phyloP scores from a whole-genome alignment of 2,888 invertebrate species.

The Phengaris alcon region DNA sequence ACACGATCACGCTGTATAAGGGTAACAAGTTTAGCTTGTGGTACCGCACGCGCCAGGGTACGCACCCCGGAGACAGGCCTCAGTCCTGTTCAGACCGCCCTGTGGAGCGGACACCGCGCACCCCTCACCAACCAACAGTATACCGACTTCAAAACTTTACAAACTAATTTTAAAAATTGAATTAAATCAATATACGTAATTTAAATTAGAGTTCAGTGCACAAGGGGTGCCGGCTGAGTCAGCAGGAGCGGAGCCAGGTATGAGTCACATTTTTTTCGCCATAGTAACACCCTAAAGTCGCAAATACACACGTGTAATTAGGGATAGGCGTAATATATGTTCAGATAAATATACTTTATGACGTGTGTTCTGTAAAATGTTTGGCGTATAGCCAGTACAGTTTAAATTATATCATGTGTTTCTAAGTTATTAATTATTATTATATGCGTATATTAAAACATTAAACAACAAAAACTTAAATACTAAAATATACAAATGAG shows the following conservation, averaged over 20 bases:
- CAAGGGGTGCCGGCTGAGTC: conserved; percentile 69
- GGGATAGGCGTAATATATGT: conserved; percentile 29
- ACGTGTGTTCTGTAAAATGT: background rate
- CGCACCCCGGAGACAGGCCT: conserved; percentile 53
- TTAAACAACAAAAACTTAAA: no score
- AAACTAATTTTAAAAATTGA: conserved; percentile 35
- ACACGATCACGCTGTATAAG: conserved; percentile 53
- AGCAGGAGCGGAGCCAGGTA: conserved; percentile 68
- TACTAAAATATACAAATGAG: no score
- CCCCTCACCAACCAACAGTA: conserved; percentile 50
- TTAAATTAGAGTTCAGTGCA: conserved; percentile 44
- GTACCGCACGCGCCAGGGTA: conserved; percentile 64
- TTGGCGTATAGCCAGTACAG: background rate
- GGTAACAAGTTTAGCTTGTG: conserved; percentile 53
- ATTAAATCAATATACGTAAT: conserved; percentile 31
- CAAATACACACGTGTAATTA: conserved; percentile 38
- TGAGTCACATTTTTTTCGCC: conserved; percentile 68
- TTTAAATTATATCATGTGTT: no score
- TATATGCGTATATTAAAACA: no score
- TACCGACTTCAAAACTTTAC: conserved; percentile 41
- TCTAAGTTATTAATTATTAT: no score
- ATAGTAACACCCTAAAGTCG: conserved; percentile 71
- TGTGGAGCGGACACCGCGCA: conserved; percentile 68
- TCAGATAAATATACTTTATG: conserved; percentile 34
- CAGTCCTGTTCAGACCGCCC: conserved; percentile 71